Percentiles rank a stretch among this genome's conserved stretches.
These are phyloP conservation scores for Malurus leucopterus DNA, from an alignment of 2,797 vertebrate genomes.

Conservation along the genomic window DNA sequence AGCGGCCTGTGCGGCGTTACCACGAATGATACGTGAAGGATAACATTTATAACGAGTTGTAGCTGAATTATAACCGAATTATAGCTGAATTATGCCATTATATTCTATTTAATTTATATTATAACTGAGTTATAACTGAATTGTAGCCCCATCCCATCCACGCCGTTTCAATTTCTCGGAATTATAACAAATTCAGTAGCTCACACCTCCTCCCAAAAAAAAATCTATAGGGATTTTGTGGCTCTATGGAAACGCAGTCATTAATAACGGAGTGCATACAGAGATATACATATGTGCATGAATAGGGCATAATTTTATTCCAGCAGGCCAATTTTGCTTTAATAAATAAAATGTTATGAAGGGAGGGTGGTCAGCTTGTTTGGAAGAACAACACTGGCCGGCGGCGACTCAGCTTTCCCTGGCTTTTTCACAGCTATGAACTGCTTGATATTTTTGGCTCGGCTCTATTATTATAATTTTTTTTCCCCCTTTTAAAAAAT, in stretches of 20 bases:
- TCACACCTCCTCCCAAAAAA: background rate
- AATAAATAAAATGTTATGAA: slow-evolving; percentile 63
- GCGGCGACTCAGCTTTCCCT: slow-evolving; percentile 69
- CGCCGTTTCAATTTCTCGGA: background rate
- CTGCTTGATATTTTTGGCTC: slow-evolving; percentile 76
- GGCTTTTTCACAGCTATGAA: slow-evolving; percentile 70
- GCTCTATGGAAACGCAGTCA: background rate
- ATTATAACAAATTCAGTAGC: background rate
- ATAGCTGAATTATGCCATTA: background rate
- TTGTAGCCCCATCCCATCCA: background rate
- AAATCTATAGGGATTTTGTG: background rate
- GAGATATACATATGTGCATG: background rate
- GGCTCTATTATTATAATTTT: slow-evolving; percentile 61
- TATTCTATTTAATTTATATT: too few species aligned
- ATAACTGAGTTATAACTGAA: accelerated
- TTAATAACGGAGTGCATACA: background rate
- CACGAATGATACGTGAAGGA: too few species aligned
- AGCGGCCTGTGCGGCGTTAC: too few species aligned
- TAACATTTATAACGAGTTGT: accelerated
- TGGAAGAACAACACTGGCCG: slow-evolving; percentile 71
- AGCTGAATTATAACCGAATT: background rate
- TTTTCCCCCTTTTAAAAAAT: slow-evolving; percentile 66
- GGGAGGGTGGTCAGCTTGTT: slow-evolving; percentile 68
- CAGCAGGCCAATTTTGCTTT: slow-evolving; percentile 29
- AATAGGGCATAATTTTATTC: background rate